Evolutionary conservation across 2,113 vertebrate genomes (phyloP).

Genomic region (Petroica traversi): DNA sequence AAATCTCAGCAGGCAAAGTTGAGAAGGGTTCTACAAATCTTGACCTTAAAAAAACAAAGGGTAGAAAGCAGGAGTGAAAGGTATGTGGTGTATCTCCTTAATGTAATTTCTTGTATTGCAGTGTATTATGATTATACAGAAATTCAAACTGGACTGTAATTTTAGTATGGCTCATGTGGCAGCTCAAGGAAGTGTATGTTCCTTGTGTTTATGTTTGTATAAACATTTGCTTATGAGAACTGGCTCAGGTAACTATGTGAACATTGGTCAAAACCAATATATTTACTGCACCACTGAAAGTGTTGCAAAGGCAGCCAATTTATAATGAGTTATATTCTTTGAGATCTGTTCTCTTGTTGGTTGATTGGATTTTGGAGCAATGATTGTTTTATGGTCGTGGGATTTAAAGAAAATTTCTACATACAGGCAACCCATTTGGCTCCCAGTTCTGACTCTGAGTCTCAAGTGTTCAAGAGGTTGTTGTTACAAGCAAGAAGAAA

Average conservation of each 20-base stretch:
- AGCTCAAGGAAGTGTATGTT: neutral
- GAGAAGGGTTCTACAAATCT: neutral
- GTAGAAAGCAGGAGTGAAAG: neutral
- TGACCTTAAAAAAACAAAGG: neutral
- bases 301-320: neutral
- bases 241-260: neutral
- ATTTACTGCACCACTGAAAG: neutral
- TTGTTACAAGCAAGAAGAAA: neutral
- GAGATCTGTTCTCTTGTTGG: neutral
- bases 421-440: neutral
- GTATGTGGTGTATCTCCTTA: neutral
- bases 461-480: neutral
- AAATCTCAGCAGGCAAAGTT: neutral
- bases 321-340: neutral
- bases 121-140: neutral
- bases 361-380: neutral
- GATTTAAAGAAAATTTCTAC: neutral
- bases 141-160: neutral
- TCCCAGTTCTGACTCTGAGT: neutral
- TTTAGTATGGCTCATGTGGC: neutral
- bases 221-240: neutral
- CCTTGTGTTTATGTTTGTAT: neutral
- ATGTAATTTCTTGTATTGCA: neutral
- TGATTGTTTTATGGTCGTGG: neutral
- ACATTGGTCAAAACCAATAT: neutral